Evolutionary conservation across 1,140 invertebrate genomes (phyloP), one percentile per base, ranked within the genome.

Genomic region (Bombus fervidus): DNA sequence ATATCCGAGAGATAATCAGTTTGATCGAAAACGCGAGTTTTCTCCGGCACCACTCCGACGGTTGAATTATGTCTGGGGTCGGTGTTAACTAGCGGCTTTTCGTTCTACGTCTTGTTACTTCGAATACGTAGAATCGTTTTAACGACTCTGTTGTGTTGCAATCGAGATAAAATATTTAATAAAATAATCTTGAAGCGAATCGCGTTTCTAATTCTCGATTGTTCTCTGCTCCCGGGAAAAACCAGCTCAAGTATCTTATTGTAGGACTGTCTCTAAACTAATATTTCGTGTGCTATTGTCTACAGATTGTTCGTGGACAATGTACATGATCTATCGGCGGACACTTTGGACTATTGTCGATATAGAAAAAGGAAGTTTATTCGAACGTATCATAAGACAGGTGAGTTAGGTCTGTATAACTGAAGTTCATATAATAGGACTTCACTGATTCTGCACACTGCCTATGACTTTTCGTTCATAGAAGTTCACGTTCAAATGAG

Each of bases 11-110:
- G 64, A 69, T 68, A 80, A 80, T 80, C 43, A 53, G 53, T 22
- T 62, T 1, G 69, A 81, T 83, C 72, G 72, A 66, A 83, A 68
- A 76, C 59, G 39, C 69, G 59, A 66, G 15, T 47, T 74, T 43
- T 75, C 72, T 34, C 41, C 37, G 81, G 22, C 37, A 13, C 31
- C 37, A 1, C 31, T 34, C 13, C 43, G 6, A 37, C 15, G 9
- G 57, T 59, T 22, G n/a, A 41, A 31, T 31, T 31, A 31, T 64
- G n/a, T 8, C n/a, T 6, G n/a, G 3, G 28, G 34, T n/a, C 34
- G 9, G 22, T 59, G 34, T 57, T 28, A 28, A n/a, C 25, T 31
- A 47, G 37, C 25, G 15, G 9, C 0, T 79, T 68, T 13, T 28
- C 22, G 62, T 66, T 47, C 6, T 68, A 41, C 25, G n/a, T 79